A percentile compares a stretch with the other conserved stretches of the same genome.
Conservation (phyloP, 2,888 invertebrate genomes). For the Neoaliturus tenellus region DNA sequence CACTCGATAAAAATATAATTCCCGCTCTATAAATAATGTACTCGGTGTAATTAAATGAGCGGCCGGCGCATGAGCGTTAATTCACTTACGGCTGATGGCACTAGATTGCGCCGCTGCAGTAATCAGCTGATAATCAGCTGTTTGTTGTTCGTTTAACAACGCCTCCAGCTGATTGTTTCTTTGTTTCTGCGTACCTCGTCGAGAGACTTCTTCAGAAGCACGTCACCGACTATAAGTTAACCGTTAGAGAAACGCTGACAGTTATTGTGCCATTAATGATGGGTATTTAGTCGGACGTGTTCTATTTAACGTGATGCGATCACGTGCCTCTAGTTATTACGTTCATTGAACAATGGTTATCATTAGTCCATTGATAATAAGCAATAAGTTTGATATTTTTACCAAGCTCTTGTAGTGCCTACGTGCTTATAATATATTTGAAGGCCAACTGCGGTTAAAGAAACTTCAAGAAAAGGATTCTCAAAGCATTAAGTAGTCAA, state of each 20-base stretch:
- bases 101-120: background rate
- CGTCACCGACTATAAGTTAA: background rate
- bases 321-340: background rate
- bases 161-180: constrained; percentile 16
- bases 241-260: background rate
- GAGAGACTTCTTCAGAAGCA: constrained; percentile 38
- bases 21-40: constrained; percentile 26
- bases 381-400: background rate
- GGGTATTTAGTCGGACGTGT: background rate
- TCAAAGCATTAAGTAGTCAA: too few species aligned
- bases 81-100: constrained; percentile 7
- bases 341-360: background rate
- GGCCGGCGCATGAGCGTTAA: constrained; percentile 10
- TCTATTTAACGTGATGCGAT: background rate
- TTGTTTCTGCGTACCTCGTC: background rate
- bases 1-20: constrained; percentile 40
- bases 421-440: too few species aligned
- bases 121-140: constrained; percentile 10
- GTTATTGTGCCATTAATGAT: constrained; percentile 9
- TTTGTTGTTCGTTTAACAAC: background rate
- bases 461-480: too few species aligned
- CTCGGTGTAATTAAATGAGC: constrained; percentile 19
- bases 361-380: background rate
- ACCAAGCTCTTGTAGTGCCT: too few species aligned
- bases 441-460: too few species aligned